Evolutionary conservation across 1,140 invertebrate genomes (phyloP).

Genomic region (Bombus ignitus): DNA sequence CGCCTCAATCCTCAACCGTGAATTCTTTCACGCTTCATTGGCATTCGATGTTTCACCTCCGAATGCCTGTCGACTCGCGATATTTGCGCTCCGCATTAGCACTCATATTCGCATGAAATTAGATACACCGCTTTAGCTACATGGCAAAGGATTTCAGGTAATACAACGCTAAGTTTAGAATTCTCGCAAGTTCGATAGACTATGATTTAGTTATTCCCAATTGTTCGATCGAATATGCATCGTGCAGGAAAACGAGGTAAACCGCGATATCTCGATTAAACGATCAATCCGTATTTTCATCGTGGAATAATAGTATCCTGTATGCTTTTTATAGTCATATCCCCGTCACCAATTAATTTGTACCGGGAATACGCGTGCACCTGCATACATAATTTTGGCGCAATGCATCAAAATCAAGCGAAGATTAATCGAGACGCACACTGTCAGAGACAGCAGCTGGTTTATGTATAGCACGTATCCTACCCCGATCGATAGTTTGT

Average conservation of each 20-base stretch:
- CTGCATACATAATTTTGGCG: slow-evolving; percentile 30
- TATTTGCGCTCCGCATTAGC: slow-evolving; percentile 23
- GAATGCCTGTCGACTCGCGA: slow-evolving; percentile 30
- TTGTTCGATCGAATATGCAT: neutral
- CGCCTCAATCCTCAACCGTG: neutral
- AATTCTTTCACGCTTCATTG: slow-evolving; percentile 46
- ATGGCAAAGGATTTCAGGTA: neutral
- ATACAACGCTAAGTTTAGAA: neutral
- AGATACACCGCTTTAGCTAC: neutral
- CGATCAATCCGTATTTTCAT: neutral
- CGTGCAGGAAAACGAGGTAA: too few relatives aligned
- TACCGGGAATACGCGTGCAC: slow-evolving; percentile 2
- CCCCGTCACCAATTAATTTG: slow-evolving; percentile 1
- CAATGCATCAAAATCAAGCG: slow-evolving; percentile 29
- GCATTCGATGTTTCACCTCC: slow-evolving; percentile 24
- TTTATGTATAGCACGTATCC: neutral
- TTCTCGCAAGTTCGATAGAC: neutral
- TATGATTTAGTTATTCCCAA: neutral
- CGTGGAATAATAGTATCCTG: neutral
- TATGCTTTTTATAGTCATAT: neutral
- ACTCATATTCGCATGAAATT: slow-evolving; percentile 21
- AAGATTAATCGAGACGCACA: slow-evolving; percentile 40
- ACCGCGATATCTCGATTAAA: neutral
- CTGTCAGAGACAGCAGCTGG: slow-evolving; percentile 10
- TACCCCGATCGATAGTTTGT: neutral